phyloP scores from a whole-genome alignment of 2,888 invertebrate species.

The Marasmarcha lunaedactyla region DNA sequence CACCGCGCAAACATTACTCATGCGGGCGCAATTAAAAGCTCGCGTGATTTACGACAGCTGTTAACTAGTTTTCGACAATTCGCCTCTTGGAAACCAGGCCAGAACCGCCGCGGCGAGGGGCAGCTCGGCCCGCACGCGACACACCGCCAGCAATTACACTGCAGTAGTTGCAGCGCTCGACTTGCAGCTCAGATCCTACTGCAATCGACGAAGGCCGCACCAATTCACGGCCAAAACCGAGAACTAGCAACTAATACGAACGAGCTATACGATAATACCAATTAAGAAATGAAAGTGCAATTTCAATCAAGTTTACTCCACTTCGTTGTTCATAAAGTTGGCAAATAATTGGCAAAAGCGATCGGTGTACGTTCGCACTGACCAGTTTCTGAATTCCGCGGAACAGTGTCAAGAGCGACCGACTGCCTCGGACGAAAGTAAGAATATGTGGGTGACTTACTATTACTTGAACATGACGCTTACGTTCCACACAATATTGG shows the following conservation, averaged over 20 bases:
- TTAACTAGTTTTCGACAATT: neutral
- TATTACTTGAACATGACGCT: slow-evolving; percentile 3
- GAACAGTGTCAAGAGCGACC: slow-evolving; percentile 15
- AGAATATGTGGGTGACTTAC: slow-evolving; percentile 15
- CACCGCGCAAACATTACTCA: slow-evolving; percentile 17
- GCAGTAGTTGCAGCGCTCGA: neutral
- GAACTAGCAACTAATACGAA: too few species aligned
- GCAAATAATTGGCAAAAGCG: neutral
- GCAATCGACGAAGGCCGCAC: slow-evolving; percentile 1
- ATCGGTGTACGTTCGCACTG: too few species aligned
- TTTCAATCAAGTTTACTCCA: too few species aligned
- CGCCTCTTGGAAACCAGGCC: neutral
- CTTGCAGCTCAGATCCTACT: neutral
- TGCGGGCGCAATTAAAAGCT: slow-evolving; percentile 10
- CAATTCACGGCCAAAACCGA: too few species aligned
- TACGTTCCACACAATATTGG: too few species aligned
- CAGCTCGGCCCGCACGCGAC: neutral
- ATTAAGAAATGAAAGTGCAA: too few species aligned
- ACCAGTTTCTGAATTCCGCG: neutral
- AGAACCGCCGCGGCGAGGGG: neutral
- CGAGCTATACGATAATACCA: too few species aligned
- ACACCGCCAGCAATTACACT: too few species aligned
- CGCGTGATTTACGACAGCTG: slow-evolving; percentile 15
- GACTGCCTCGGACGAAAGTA: slow-evolving; percentile 3
- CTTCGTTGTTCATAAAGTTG: too few species aligned